phyloP scores from a whole-genome alignment of 1,140 invertebrate species.

The Drosophila nikananu region DNA sequence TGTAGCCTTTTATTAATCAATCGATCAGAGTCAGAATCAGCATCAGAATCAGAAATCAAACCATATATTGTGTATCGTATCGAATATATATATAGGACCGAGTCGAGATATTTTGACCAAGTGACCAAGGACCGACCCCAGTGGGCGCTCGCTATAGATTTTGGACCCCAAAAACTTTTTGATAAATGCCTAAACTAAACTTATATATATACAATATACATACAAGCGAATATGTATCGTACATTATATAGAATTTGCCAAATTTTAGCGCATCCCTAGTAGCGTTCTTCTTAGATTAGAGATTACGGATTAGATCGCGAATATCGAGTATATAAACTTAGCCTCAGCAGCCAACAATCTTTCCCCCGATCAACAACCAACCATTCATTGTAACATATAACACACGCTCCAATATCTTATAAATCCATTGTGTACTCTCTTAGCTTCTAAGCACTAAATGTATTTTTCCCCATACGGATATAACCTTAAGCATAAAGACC shows the following conservation, averaged over 20 bases:
- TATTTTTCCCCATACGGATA: conserved; percentile 49
- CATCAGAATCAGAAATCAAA: conserved; percentile 29
- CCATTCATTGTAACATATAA: conserved; percentile 58
- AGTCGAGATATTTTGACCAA: conserved; percentile 69
- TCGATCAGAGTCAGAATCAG: conserved; percentile 24
- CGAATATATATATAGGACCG: conserved; percentile 61
- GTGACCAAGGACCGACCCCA: conserved; percentile 67
- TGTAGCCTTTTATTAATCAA: conserved; percentile 25
- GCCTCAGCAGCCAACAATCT: conserved; percentile 23
- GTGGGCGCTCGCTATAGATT: conserved; percentile 58
- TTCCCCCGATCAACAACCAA: conserved; percentile 17
- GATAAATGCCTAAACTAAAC: conserved; percentile 42
- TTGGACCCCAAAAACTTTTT: conserved; percentile 53
- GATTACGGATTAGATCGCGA: conserved; percentile 40
- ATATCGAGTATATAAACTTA: conserved; percentile 42
- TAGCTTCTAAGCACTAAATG: conserved; percentile 52
- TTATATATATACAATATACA: conserved; percentile 18
- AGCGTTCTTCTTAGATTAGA: conserved; percentile 53
- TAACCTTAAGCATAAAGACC: conserved; percentile 54
- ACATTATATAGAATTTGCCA: conserved; percentile 76
- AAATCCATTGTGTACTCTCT: conserved; percentile 47
- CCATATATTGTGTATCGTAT: conserved; percentile 63
- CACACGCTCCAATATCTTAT: conserved; percentile 53
- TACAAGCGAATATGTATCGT: conserved; percentile 34
- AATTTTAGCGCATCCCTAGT: conserved; percentile 69